phyloP scores from a whole-genome alignment of 2,113 vertebrate genomes.

The Heptranchias perlo region DNA sequence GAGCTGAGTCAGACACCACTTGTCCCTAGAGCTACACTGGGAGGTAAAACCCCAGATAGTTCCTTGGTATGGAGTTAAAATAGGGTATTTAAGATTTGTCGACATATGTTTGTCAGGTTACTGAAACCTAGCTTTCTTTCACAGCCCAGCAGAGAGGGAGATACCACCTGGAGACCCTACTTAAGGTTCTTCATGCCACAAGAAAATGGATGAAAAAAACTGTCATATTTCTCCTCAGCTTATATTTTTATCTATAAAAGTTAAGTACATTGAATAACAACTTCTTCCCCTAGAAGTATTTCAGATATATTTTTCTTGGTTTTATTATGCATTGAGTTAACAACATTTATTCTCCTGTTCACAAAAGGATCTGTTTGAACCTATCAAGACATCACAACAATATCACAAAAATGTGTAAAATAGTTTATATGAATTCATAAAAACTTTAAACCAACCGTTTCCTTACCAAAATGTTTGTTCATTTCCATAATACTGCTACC shows the following conservation, averaged over 20 bases:
- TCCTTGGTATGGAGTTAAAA: not conserved
- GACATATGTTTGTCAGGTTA: not conserved
- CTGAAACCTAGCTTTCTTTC: no score
- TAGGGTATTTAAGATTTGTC: not conserved
- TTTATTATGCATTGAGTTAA: not conserved
- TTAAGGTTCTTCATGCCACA: not conserved
- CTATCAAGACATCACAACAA: not conserved
- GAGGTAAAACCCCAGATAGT: not conserved
- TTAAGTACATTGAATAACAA: not conserved
- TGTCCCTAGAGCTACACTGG: not conserved
- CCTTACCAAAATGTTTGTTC: not conserved
- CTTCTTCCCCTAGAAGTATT: not conserved
- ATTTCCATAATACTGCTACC: not conserved
- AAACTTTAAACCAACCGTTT: not conserved
- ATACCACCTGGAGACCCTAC: not conserved
- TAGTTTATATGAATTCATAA: not conserved
- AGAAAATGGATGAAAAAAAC: not conserved
- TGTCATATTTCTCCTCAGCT: no score
- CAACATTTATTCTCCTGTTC: not conserved
- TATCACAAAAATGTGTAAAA: not conserved
- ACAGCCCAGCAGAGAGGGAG: no score
- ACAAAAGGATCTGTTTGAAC: not conserved
- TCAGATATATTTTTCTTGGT: not conserved
- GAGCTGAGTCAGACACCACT: not conserved
- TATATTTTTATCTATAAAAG: no score